Evolutionary conservation across 1,140 invertebrate genomes (phyloP), one percentile per base, ranked within the genome.

Genomic region (Elymnias hypermnestra): DNA sequence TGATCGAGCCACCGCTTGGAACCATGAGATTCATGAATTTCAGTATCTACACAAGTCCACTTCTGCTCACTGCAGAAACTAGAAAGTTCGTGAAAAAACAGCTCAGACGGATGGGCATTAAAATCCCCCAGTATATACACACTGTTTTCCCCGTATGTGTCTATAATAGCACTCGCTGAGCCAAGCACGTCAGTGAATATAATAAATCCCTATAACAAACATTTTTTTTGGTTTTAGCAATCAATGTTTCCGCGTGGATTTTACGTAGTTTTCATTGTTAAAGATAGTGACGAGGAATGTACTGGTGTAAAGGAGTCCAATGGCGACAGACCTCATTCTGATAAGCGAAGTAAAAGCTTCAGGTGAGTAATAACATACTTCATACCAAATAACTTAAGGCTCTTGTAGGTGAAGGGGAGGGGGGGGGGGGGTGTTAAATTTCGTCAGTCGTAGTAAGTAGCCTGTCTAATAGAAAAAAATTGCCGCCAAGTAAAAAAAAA

Each of bases 241-340:
- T 73, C 85, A 5, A 87, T 89, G 61, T 93, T 90, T 72, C 91
- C 91, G 1, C 61, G 85, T 36, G 93, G 93, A 2, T 94, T 96
- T 72, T 95, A 93, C 76, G 86, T 96, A n/a, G 93, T 96, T 3
- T 89, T 96, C 50, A 91, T 95, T 4, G 90, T 94, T 26, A 92
- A 94, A 76, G 88, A 90, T 5, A 90, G 90, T 56, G 93, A 96
- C 56, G 87, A 78, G 1, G 90, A 91, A 35, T 96, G 95, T 67
- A 86, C 86, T 26, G 89, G 87, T 0, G 5, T 49, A 17, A 50
- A 26, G 3, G 13, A 33, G 5, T 8, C 12, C 3, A 14, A 15
- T 7, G 47, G 42, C 14, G 36, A 29, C 12, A 21, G 5, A n/a
- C 26, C 33, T 26, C n/a, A 13, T 31, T 3, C 10, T 6, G 8